Conservation (phyloP, 2,113 vertebrate genomes). For the Lagopus muta region DNA sequence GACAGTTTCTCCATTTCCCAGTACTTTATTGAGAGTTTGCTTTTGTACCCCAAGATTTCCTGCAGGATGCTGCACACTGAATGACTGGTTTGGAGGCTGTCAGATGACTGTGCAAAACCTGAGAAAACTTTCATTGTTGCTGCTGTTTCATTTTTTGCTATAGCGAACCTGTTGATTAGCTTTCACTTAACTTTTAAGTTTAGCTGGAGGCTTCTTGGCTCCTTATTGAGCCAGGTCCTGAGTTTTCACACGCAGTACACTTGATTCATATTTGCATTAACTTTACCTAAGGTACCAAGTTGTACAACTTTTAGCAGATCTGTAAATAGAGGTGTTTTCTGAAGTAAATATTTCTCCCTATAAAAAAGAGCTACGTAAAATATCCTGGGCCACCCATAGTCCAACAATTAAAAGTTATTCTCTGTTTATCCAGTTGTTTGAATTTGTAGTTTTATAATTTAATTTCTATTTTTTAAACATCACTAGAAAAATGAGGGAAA, state of each 20-base stretch:
- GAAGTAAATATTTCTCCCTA: not conserved
- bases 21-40: not conserved
- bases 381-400: accelerated
- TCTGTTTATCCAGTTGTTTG: not conserved
- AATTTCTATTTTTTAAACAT: not conserved
- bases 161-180: not conserved
- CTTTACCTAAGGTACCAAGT: not conserved
- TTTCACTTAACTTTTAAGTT: not conserved
- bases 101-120: not conserved
- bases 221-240: not conserved
- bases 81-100: not conserved
- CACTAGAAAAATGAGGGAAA: not conserved
- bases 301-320: not conserved
- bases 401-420: not conserved
- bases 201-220: not conserved
- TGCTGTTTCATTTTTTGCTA: not conserved
- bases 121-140: not conserved
- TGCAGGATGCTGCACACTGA: not conserved
- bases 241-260: not conserved
- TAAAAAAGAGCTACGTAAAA: not conserved
- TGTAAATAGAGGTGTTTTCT: not conserved
- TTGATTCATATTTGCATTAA: not conserved
- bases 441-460: not conserved
- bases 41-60: not conserved
- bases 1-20: not conserved